Base-by-base conservation (phyloP, 2,888 invertebrate species). In the Drosophila hamatofila region DNA sequence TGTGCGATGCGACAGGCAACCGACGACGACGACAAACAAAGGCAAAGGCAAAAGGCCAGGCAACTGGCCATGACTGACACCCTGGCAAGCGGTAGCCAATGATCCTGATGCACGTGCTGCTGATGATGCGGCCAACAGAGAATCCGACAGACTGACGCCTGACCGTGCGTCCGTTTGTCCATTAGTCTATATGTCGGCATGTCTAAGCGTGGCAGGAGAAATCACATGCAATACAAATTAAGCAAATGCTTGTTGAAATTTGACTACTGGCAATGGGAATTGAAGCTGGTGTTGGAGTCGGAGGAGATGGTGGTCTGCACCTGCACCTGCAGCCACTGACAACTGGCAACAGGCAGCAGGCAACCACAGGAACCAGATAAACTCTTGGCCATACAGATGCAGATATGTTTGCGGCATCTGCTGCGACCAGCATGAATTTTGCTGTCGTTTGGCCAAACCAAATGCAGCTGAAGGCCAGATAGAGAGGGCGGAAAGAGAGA, bases 41-140 rank as follows among this genome's bases (percentile, higher is more conserved):
- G 75, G 64, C 73, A 72, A 78, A 78, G 75, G 65, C 69, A 48
- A 78, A 68, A 65, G 73, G 65, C 60, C 59, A 62, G 65, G 59
- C 64, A 78, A 74, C 75, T 77, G 65, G 55, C 58, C 60, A 54
- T 46, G 63, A 64, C 67, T 48, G 60, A 60, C 56, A 69, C 30
- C 42, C 46, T 49, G 57, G 65, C 51, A 54, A 49, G 60, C 37
- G 51, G 52, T 33, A 46, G 66, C 56, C 35, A 37, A 30, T 44
- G 49, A 49, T 49, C 49, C 49, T 49, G 49, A 48, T 27, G 48
- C n/a, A n/a, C 4, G n/a, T 44, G 18, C 33, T 48, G 63, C 60
- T 48, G 67, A 33, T 48, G 51, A 74, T 61, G 71, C 42, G 60
- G 37, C 39, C 39, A 49, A n/a, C 37, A 18, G 48, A 63, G 57